Evolutionary conservation across 2,113 vertebrate genomes (phyloP), one percentile per base, ranked within the genome.

Genomic region (Xenopus borealis): DNA sequence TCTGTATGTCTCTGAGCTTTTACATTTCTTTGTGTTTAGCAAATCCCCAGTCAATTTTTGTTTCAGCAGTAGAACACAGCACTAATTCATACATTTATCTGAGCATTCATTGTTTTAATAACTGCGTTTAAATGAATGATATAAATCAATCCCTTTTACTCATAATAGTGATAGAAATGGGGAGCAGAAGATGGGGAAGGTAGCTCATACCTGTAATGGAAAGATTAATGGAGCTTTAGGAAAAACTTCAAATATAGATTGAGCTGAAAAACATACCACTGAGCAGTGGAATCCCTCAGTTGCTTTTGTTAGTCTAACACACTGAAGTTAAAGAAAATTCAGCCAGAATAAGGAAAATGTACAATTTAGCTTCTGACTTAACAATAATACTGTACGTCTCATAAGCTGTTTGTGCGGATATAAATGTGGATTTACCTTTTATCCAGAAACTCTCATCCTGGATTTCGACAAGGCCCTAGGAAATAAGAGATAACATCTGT

Each of bases 41-140:
- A 79, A 77, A 79, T 78, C 59, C 79, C 12, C 69, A 64, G 65
- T 64, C 53, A 47, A 62, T 72, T 79, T 75, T 46, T 27, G 81
- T 40, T 19, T 53, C 66, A 79, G 0, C 23, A 59, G 19, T 2
- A 40, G 61, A 12, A 0, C 17, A 69, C 72, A 27, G 70, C 16
- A 66, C 12, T 47, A 0, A 52, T 78, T 74, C 0, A 46, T 47
- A 62, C 74, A 79, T 13, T 69, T 80, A 17, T 53, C 45, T 61
- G 50, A 72, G 62, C 72, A 27, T 47, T 0, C 19, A 59, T 40
- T 61, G 62, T 57, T 46, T 72, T 47, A 62, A 52, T 72, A 33
- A 61, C 30, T 7, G 3, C 67, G 40, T 72, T 65, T 69, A 69
- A 62, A 50, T 66, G 4, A 45, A 44, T 69, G 67, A 20, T 57